These are phyloP conservation scores for Tipula vernalis DNA, from an alignment of 2,888 invertebrate genomes.

Conservation along the genomic window DNA sequence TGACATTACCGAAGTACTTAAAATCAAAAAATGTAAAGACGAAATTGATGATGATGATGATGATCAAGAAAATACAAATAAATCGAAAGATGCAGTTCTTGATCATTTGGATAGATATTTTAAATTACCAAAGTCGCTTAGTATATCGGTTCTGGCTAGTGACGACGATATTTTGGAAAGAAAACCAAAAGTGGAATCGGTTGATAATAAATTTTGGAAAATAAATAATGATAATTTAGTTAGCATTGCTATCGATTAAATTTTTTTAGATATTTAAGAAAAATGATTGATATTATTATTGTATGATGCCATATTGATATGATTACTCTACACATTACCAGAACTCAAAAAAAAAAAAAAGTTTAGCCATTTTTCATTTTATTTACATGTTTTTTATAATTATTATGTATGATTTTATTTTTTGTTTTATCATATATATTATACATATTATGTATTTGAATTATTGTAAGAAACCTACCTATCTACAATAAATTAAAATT, in stretches of 20 bases:
- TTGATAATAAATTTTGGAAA: constrained; percentile 8
- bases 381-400: neutral
- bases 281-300: neutral
- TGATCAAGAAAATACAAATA: neutral
- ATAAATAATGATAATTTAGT: constrained; percentile 6
- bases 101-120: neutral
- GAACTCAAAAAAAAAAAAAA: neutral
- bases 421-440: neutral
- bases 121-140: constrained; percentile 9
- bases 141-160: neutral
- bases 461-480: neutral
- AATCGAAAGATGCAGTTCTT: neutral
- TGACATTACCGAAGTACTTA: constrained; percentile 33
- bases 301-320: neutral
- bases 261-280: neutral
- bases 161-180: neutral
- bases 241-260: constrained; percentile 7
- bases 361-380: neutral
- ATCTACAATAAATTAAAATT: neutral
- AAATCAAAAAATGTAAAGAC: constrained; percentile 16
- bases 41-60: neutral
- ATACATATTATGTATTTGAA: neutral
- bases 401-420: neutral
- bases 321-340: neutral
- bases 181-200: neutral